phyloP scores from a whole-genome alignment of 2,797 vertebrate genomes.

The Platalea minor region DNA sequence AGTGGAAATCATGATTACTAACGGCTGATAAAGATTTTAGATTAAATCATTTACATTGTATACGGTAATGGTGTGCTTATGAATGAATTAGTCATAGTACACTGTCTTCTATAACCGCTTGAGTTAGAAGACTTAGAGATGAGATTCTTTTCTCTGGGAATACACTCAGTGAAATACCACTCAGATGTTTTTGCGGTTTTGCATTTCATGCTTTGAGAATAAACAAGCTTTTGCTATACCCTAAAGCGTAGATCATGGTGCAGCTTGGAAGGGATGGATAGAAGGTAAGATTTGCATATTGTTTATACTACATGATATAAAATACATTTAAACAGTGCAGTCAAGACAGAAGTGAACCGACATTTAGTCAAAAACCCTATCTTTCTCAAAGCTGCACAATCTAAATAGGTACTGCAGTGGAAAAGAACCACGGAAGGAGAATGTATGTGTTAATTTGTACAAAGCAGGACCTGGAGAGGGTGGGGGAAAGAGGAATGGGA shows the following conservation, averaged over 20 bases:
- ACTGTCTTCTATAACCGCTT: neutral
- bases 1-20: neutral
- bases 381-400: neutral
- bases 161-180: neutral
- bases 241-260: neutral
- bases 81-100: neutral
- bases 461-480: neutral
- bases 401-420: neutral
- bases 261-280: neutral
- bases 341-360: neutral
- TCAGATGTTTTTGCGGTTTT: neutral
- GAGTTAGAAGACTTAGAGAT: neutral
- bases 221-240: neutral
- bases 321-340: neutral
- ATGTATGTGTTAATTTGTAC: neutral
- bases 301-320: neutral
- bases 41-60: neutral
- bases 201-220: neutral
- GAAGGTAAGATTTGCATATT: neutral
- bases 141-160: neutral
- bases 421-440: neutral
- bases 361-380: neutral
- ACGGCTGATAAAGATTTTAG: neutral
- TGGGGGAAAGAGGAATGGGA: neutral
- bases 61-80: neutral